phyloP scores from a whole-genome alignment of 2,797 vertebrate genomes.

The Spondyliosoma cantharus region DNA sequence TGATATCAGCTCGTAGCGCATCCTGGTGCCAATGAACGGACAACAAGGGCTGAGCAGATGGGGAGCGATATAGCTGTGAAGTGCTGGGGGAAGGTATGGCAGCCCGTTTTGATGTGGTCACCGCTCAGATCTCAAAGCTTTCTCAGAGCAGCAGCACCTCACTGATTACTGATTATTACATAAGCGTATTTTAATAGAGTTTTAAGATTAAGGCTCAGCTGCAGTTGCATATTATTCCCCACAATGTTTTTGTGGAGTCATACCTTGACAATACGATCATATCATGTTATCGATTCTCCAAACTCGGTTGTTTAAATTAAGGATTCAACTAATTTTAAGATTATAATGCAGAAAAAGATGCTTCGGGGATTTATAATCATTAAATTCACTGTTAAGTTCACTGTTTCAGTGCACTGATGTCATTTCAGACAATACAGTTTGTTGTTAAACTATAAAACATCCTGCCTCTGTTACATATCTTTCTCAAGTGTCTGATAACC shows the following conservation, averaged over 20 bases:
- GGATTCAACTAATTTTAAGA: neutral
- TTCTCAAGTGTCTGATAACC: no score
- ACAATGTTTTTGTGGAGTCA: neutral
- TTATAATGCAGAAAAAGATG: no score
- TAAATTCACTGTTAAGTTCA: no score
- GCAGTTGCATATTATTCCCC: neutral
- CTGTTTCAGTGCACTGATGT: no score
- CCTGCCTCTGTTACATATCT: no score
- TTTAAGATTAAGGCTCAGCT: neutral
- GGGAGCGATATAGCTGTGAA: conserved; percentile 29
- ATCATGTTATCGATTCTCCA: neutral
- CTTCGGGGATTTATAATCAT: no score
- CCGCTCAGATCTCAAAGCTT: conserved; percentile 34
- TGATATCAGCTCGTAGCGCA: conserved; percentile 44
- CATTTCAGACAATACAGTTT: no score
- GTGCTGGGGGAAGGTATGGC: conserved; percentile 19
- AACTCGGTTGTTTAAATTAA: neutral
- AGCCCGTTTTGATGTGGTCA: conserved; percentile 42
- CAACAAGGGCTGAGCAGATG: conserved; percentile 49
- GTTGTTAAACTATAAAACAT: no score
- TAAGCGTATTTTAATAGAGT: neutral
- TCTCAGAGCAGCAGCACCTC: neutral
- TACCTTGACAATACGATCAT: neutral
- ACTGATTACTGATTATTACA: neutral
- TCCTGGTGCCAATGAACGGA: conserved; percentile 36